A percentile compares a stretch with the other conserved stretches of the same genome.
phyloP scores from a whole-genome alignment of 2,797 vertebrate species.

The Lithobates sylvaticus region DNA sequence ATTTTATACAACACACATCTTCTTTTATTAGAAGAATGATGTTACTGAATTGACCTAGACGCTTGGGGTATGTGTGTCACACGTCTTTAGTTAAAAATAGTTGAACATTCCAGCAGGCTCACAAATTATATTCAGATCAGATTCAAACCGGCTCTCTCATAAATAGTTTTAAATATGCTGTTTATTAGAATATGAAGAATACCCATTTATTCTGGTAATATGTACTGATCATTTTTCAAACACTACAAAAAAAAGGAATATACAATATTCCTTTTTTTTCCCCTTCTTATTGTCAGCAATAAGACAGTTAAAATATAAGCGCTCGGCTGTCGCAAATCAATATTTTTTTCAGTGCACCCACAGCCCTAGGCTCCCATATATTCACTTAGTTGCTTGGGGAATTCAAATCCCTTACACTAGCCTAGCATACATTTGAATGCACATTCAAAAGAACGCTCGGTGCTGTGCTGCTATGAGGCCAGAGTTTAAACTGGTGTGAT shows the following conservation, averaged over 20 bases:
- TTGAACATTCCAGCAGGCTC: slow-evolving; percentile 30
- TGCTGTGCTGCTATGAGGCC: slow-evolving; percentile 49
- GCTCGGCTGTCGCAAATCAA: slow-evolving; percentile 46
- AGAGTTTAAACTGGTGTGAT: slow-evolving; percentile 66
- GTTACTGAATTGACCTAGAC: slow-evolving; percentile 47
- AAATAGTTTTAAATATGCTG: slow-evolving; percentile 27
- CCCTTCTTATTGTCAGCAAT: not conserved
- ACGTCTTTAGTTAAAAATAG: slow-evolving; percentile 53
- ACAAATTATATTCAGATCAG: slow-evolving; percentile 46
- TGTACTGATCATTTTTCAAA: not conserved
- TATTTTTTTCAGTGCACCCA: slow-evolving; percentile 57
- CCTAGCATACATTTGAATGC: slow-evolving; percentile 64
- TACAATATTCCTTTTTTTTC: not conserved
- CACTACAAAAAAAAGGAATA: not conserved
- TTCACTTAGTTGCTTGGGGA: slow-evolving; percentile 54
- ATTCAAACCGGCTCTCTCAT: slow-evolving; percentile 20
- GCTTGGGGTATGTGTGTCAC: slow-evolving; percentile 11
- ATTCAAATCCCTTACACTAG: slow-evolving; percentile 46
- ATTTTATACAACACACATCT: slow-evolving; percentile 26
- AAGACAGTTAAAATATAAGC: slow-evolving; percentile 47
- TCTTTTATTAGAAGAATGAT: slow-evolving; percentile 25
- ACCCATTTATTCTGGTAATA: not conserved
- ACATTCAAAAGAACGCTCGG: slow-evolving; percentile 61
- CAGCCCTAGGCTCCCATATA: slow-evolving; percentile 57
- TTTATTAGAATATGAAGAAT: slow-evolving; percentile 26